Conservation (phyloP, 1,140 invertebrate species). For the Heliconius melpomene region DNA sequence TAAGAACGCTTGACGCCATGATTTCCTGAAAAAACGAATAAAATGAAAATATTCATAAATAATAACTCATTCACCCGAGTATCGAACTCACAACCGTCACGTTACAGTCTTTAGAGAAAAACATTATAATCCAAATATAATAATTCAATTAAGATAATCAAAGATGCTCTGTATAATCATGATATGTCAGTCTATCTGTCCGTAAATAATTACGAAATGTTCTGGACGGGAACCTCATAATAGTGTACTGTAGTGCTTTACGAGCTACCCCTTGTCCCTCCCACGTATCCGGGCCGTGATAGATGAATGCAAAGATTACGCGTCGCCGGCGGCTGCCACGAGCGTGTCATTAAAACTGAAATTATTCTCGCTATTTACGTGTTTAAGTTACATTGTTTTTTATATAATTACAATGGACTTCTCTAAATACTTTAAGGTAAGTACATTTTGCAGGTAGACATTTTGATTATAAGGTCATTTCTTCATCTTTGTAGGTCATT, state of each 20-base stretch:
- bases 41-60: too few species aligned
- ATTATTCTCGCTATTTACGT: not conserved
- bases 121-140: not conserved
- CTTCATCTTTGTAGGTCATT: not conserved
- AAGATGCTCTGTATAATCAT: not conserved
- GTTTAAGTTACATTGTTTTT: not conserved
- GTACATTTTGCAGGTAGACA: not conserved
- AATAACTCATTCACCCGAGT: too few species aligned
- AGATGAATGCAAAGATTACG: slow-evolving; percentile 12
- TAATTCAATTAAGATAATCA: not conserved
- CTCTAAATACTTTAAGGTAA: not conserved
- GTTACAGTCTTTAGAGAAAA: not conserved
- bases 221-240: not conserved
- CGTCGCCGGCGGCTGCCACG: slow-evolving; percentile 7
- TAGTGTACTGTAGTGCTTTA: slow-evolving; percentile 1
- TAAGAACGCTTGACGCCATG: too few species aligned
- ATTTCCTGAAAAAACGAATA: too few species aligned
- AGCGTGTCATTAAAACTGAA: slow-evolving; percentile 8
- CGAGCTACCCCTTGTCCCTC: slow-evolving; percentile 1
- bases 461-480: too few species aligned
- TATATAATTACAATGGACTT: not conserved
- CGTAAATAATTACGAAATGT: slow-evolving; percentile 9
- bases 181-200: not conserved
- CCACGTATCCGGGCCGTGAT: slow-evolving; percentile 4
- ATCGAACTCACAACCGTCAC: too few species aligned